These are phyloP conservation scores for Homalodisca vitripennis DNA, from an alignment of 1,140 invertebrate species.

Conservation along the genomic window DNA sequence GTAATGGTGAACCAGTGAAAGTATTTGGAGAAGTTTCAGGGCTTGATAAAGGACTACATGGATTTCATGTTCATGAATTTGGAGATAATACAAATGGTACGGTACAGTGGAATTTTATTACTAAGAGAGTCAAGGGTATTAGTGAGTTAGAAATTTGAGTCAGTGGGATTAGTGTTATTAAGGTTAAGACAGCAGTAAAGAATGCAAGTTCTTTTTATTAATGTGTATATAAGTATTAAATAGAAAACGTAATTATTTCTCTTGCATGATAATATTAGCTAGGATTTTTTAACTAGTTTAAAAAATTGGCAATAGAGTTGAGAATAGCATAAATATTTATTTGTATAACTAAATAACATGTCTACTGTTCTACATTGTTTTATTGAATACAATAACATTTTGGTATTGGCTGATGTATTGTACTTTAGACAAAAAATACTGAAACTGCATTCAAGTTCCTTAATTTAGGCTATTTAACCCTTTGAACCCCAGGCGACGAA, in stretches of 20 bases:
- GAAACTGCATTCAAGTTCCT: no score
- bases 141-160: neutral
- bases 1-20: constrained; percentile 54
- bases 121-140: neutral
- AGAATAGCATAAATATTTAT: no score
- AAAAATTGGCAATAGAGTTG: no score
- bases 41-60: constrained; percentile 70
- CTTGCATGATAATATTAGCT: neutral
- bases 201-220: neutral
- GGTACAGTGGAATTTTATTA: neutral
- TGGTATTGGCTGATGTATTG: no score
- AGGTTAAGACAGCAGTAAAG: neutral
- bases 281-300: no score
- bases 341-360: no score
- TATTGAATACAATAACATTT: no score
- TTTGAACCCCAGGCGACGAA: no score
- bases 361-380: no score
- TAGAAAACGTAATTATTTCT: neutral
- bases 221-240: neutral
- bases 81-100: constrained; percentile 91
- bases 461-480: no score
- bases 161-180: neutral
- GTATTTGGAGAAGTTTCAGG: constrained; percentile 72
- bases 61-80: constrained; percentile 97
- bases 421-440: no score